Conservation (phyloP, 2,888 invertebrate genomes). For the Meandrusa payeni region DNA sequence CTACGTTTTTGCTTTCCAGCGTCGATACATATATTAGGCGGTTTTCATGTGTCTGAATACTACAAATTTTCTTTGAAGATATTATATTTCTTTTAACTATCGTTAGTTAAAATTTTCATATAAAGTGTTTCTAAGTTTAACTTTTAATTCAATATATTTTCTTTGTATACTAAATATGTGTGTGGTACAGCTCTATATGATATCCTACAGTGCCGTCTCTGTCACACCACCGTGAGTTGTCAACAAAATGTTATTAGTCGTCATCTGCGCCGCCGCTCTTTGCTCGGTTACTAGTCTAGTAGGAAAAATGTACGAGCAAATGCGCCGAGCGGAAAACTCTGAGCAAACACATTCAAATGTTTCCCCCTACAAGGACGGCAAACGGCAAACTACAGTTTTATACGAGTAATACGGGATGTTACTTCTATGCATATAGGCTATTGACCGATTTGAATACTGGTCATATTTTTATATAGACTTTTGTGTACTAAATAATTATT, state of each 20-base stretch:
- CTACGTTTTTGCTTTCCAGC: too few relatives aligned
- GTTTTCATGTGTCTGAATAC: too few relatives aligned
- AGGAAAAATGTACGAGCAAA: conserved; percentile 33
- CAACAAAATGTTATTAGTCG: conserved; percentile 70
- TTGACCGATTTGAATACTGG: too few relatives aligned
- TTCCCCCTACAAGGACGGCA: conserved; percentile 15
- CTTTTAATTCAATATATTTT: too few relatives aligned
- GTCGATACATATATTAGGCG: too few relatives aligned
- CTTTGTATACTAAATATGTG: background rate
- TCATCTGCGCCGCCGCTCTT: conserved; percentile 46
- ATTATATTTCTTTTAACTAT: too few relatives aligned
- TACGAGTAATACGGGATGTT: conserved; percentile 5
- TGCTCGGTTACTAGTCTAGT: conserved; percentile 25
- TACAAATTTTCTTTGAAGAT: too few relatives aligned
- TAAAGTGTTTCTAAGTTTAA: too few relatives aligned
- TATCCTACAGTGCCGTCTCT: conserved; percentile 40
- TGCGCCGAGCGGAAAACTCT: conserved; percentile 22
- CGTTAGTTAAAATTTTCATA: too few relatives aligned
- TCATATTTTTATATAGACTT: too few relatives aligned
- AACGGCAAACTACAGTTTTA: conserved; percentile 24
- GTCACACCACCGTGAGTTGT: conserved; percentile 55
- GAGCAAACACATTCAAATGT: conserved; percentile 23
- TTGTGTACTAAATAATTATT: too few relatives aligned
- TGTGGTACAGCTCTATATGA: conserved; percentile 35
- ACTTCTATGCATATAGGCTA: conserved; percentile 8